Evolutionary conservation across 64 coral and sea anemone species (phyloP).

Genomic region (Stylophora pistillata): DNA sequence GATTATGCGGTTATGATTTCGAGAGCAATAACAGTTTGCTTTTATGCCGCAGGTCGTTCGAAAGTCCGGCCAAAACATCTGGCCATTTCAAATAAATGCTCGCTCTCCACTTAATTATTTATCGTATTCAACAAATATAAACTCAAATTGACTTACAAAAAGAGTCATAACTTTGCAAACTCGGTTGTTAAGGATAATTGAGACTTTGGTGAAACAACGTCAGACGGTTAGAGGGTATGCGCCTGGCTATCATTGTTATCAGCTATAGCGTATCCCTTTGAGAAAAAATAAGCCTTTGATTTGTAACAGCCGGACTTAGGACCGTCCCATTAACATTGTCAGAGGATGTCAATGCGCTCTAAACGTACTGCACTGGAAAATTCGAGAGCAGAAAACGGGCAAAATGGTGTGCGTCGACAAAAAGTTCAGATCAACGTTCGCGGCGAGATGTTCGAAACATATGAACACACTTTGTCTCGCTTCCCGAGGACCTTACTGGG

Average conservation of each 20-base stretch:
- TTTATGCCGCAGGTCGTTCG: background rate
- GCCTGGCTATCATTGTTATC: background rate
- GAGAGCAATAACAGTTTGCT: background rate
- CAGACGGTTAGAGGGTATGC: background rate
- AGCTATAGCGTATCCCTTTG: background rate
- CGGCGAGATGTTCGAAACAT: constrained; percentile 84
- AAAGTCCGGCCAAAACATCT: constrained; percentile 2
- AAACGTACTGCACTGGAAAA: background rate
- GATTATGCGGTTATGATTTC: background rate
- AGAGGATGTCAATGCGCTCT: constrained; percentile 2
- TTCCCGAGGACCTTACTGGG: constrained; percentile 77
- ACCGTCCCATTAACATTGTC: background rate
- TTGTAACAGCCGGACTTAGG: background rate
- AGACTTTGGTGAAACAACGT: background rate
- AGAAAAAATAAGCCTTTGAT: background rate
- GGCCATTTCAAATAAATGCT: constrained; percentile 35
- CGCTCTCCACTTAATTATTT: constrained; percentile 40
- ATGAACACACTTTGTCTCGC: constrained; percentile 68
- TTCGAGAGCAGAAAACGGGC: background rate
- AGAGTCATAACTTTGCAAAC: constrained; percentile 5
- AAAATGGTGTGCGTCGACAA: background rate
- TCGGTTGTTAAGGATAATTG: background rate
- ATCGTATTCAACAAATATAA: constrained; percentile 43
- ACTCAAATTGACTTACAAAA: constrained; percentile 50
- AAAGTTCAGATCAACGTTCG: constrained; percentile 81